Evolutionary conservation across 2,888 invertebrate genomes (phyloP), one percentile per base, ranked within the genome.

Genomic region (Micoletzkya japonica): DNA sequence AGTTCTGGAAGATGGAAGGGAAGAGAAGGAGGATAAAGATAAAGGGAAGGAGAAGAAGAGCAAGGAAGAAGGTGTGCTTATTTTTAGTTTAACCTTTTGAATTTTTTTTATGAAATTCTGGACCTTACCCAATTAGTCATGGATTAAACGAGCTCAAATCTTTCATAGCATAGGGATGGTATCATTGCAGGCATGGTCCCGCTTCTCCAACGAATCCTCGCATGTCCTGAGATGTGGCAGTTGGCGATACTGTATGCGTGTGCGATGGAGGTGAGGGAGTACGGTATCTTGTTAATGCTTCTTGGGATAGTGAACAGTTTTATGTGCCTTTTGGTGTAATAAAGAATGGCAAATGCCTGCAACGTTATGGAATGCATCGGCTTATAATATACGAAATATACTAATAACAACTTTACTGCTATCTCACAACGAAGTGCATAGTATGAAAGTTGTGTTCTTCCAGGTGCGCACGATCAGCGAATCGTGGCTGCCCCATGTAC

Each of bases 381-480:
- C 7, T 39, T 17, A 39, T 39, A 39, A 39, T 39, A 39, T 39
- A 10, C 7, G 10, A 39, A 39, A 39, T 10, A 10, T 39, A 39
- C 17, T 39, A 39, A 10, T 39, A 28, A 4, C 28, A 54, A 54
- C n/a, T 54, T 7, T 4, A 26, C 4, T 54, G 54, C 28, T 28
- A 26, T 26, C 4, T 30, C 26, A 24, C 20, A 50, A 10, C 50
- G 24, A 10, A 50, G 20, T 17, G 20, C 50, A 4, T 28, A 44
- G 20, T 44, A 44, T 20, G 44, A 20, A 14, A 44, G 44, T 44
- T 44, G 44, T 14, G 10, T 26, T 56, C 3, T 28, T 72, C 54
- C 71, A 77, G 70, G 69, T 74, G 54, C 72, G 79, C 52, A 77
- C 77, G 2, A 74, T 78, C 37, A 70, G 72, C 24, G 79, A 79